Conservation (phyloP, 1,140 invertebrate species). For the Drosophila navojoa region DNA sequence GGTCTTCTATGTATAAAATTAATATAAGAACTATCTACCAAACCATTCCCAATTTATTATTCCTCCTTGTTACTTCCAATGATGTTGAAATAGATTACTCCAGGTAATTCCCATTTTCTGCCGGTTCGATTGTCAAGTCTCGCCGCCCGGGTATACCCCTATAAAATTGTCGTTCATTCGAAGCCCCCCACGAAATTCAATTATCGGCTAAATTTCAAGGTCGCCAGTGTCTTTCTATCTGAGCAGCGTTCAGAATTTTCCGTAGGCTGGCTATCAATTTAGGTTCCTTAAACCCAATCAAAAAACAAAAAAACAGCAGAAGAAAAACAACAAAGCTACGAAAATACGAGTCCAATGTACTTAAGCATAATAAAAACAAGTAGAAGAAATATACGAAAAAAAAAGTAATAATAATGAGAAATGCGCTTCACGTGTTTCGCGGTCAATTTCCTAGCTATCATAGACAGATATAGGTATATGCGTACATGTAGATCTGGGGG, state of each 20-base stretch:
- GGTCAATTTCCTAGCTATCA: conserved; percentile 30
- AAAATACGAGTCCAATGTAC: conserved; percentile 26
- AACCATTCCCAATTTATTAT: too few species aligned
- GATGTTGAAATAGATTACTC: too few species aligned
- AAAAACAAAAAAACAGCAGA: conserved; percentile 17
- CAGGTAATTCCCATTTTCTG: too few species aligned
- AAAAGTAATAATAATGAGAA: not conserved
- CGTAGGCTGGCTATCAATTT: conserved; percentile 72
- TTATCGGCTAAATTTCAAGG: conserved; percentile 42
- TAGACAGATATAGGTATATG: conserved; percentile 17
- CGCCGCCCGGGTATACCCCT: too few species aligned
- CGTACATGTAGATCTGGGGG: not conserved
- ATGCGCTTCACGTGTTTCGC: conserved; percentile 50
- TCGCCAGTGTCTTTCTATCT: conserved; percentile 30
- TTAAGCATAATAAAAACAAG: conserved; percentile 5
- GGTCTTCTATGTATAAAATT: too few species aligned
- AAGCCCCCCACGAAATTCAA: not conserved
- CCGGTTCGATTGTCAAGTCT: too few species aligned
- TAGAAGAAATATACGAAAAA: conserved; percentile 1
- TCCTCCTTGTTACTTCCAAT: too few species aligned
- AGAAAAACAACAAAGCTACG: conserved; percentile 49
- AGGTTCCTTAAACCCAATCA: conserved; percentile 80
- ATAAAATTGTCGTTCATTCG: not conserved
- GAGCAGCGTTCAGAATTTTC: conserved; percentile 62
- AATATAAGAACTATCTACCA: too few species aligned